Evolutionary conservation across 1,140 invertebrate species (phyloP), one percentile per base, ranked within the genome.

Genomic region (Dendrolimus kikuchii): DNA sequence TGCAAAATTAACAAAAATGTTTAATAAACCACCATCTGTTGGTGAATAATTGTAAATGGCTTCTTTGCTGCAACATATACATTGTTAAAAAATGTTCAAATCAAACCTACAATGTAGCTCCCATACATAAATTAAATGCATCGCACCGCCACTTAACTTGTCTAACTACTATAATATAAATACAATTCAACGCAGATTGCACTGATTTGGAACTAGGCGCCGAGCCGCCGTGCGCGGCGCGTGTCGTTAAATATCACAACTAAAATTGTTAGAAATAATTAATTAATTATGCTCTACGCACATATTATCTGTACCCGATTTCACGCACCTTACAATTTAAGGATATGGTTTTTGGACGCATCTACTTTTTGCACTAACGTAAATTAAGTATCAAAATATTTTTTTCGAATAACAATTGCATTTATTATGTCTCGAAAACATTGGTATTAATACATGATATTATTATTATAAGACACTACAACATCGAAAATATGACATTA

Each of bases 101-200:
- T 68, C 66, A 72, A 67, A 71, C 66, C 70, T 61, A 68, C 66
- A 38, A 44, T 51, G 62, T 50, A 23, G 9, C 63, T 55, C 64
- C 62, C 65, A 62, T 71, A 78, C 64, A 76, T 71, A 76, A 80
- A 80, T 77, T 80, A 84, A 81, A 84, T 81, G 78, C 81, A 80
- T 77, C 75, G 62, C 64, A 79, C 66, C 54, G 55, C 59, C 72
- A 69, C 79, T 75, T 82, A 78, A 73, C 75, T 76, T 81, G 49
- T 74, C 81, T 84, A 84, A 73, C 81, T 84, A 84, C 81, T 60
- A 72, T 80, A 78, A 71, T 56, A 80, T 65, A 76, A 62, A 60
- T 68, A 77, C 74, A 84, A 68, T 79, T 74, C 78, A 64, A 64
- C 61, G 60, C 54, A 62, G 74, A 83, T 81, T 81, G 77, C 78